Conservation (phyloP, 2,888 invertebrate genomes). For the Eupelmus urozonus region DNA sequence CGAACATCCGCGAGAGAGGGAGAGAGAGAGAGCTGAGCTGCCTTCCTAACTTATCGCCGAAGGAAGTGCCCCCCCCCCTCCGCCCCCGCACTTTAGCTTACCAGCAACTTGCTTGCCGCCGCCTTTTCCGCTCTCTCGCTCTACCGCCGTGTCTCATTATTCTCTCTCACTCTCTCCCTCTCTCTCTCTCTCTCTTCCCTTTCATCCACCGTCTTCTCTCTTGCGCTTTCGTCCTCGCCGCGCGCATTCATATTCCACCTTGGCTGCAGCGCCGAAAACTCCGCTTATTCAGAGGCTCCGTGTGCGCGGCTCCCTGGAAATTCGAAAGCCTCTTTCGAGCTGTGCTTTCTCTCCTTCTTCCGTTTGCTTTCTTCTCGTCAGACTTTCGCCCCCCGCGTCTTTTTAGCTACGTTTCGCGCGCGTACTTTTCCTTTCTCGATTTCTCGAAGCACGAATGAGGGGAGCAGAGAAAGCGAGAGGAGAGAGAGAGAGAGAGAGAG, state of each 20-base stretch:
- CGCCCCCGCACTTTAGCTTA: slow-evolving; percentile 9
- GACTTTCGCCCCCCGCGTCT: neutral
- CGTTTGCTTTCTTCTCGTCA: slow-evolving; percentile 7
- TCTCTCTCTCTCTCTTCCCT: neutral
- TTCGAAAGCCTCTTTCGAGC: slow-evolving; percentile 60
- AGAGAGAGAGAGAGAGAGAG: slow-evolving; percentile 45
- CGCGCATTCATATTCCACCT: slow-evolving; percentile 46
- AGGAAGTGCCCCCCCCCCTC: slow-evolving; percentile 70
- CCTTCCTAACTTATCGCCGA: slow-evolving; percentile 74
- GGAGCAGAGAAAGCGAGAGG: slow-evolving; percentile 31
- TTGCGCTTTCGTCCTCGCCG: neutral
- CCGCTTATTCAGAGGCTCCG: neutral
- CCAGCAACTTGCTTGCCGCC: slow-evolving; percentile 21
- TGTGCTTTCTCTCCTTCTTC: neutral
- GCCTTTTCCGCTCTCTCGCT: slow-evolving; percentile 37
- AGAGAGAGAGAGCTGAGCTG: too few relatives aligned
- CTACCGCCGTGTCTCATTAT: slow-evolving; percentile 13
- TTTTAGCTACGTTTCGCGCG: too few relatives aligned
- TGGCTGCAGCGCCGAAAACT: slow-evolving; percentile 13
- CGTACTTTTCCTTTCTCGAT: too few relatives aligned
- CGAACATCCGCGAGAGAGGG: slow-evolving; percentile 76
- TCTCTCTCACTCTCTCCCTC: neutral
- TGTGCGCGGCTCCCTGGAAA: slow-evolving; percentile 45
- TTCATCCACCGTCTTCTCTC: neutral
- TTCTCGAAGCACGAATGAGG: slow-evolving; percentile 53